A percentile compares a stretch with the other conserved stretches of the same genome.
Evolutionary conservation across 2,888 invertebrate genomes (phyloP).

Genomic region (Tenodera sinensis): DNA sequence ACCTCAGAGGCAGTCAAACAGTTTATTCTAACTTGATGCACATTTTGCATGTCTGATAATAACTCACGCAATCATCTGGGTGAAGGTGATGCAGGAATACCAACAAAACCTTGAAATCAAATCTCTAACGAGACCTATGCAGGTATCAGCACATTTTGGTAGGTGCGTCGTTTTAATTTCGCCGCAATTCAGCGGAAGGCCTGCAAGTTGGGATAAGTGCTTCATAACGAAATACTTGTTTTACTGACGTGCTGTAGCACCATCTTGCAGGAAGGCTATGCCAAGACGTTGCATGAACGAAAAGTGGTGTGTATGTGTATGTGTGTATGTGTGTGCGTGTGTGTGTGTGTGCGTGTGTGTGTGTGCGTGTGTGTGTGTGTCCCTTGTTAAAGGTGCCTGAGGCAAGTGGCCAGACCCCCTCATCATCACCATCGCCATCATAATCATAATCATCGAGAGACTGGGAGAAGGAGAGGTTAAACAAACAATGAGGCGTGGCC

Average conservation of each 20-base stretch:
- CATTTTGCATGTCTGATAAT: too few relatives aligned
- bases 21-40: too few relatives aligned
- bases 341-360: neutral
- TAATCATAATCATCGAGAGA: neutral
- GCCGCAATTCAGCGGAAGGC: too few relatives aligned
- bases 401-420: neutral
- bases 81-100: too few relatives aligned
- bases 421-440: neutral
- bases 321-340: neutral
- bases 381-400: neutral
- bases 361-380: neutral
- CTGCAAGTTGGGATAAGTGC: too few relatives aligned
- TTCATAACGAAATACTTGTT: neutral
- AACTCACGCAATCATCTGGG: too few relatives aligned
- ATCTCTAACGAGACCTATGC: too few relatives aligned
- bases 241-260: neutral
- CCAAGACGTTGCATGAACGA: neutral
- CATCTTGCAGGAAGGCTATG: neutral
- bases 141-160: too few relatives aligned
- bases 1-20: too few relatives aligned
- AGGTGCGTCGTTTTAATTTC: too few relatives aligned
- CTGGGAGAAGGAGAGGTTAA: neutral
- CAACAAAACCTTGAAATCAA: too few relatives aligned
- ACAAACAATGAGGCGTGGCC: neutral
- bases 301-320: neutral